Conservation (phyloP, 2,888 invertebrate genomes). For the Tricholauxania praeusta region DNA sequence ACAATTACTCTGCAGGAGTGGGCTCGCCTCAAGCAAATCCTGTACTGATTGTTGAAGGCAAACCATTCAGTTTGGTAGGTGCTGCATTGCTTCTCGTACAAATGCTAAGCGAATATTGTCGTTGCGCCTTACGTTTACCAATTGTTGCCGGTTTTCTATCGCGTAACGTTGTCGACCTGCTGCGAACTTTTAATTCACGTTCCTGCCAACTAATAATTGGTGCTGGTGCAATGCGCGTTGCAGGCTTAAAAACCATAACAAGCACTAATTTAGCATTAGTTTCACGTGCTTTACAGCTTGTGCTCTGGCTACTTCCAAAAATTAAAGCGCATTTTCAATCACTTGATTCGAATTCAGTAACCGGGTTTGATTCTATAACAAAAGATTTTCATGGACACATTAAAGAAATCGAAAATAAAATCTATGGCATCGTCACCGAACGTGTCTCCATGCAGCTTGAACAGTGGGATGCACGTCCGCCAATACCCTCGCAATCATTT, state of each 20-base stretch:
- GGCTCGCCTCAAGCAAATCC: constrained; percentile 69
- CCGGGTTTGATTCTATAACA: constrained; percentile 79
- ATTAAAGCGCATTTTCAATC: constrained; percentile 78
- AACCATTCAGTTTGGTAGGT: constrained; percentile 82
- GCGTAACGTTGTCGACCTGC: constrained; percentile 87
- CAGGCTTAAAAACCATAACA: constrained; percentile 94
- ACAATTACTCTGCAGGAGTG: constrained; percentile 46
- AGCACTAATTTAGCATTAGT: constrained; percentile 92
- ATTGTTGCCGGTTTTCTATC: constrained; percentile 84
- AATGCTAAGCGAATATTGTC: constrained; percentile 93
- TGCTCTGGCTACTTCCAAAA: constrained; percentile 83
- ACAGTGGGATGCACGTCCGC: constrained; percentile 94
- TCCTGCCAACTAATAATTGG: constrained; percentile 95
- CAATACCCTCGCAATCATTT: constrained; percentile 92
- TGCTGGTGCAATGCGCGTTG: constrained; percentile 95
- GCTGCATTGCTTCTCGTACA: constrained; percentile 89
- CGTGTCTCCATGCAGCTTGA: constrained; percentile 84
- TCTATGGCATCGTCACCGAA: constrained; percentile 89
- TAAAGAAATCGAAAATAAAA: constrained; percentile 91
- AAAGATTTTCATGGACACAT: constrained; percentile 89
- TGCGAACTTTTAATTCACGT: constrained; percentile 88
- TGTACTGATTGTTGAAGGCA: constrained; percentile 75
- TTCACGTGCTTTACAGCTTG: constrained; percentile 84
- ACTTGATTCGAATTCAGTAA: constrained; percentile 66
- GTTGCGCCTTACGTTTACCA: constrained; percentile 81